phyloP scores from a whole-genome alignment of 2,888 invertebrate species.

The Thymelicus lineola region DNA sequence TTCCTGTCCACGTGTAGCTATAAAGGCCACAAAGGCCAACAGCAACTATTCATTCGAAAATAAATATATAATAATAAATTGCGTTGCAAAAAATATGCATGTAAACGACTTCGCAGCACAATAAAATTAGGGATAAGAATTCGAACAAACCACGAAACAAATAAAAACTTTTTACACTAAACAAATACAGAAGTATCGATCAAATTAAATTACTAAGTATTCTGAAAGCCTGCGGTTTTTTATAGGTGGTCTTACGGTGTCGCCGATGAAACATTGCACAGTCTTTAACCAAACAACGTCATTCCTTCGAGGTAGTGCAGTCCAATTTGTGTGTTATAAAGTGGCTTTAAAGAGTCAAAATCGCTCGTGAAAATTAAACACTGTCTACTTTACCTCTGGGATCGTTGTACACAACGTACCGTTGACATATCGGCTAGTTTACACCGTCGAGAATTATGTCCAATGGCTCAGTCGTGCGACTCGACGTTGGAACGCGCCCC shows the following conservation, averaged over 20 bases:
- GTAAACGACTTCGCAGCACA: not conserved
- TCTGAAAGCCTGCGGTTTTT: constrained; percentile 33
- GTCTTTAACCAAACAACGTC: constrained; percentile 10
- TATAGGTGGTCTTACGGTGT: constrained; percentile 37
- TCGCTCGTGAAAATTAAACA: constrained; percentile 34
- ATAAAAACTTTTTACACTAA: constrained; percentile 17
- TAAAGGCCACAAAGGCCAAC: no score
- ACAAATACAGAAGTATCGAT: constrained; percentile 29
- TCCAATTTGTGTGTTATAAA: constrained; percentile 31
- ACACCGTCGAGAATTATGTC: constrained; percentile 51
- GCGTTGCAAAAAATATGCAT: not conserved
- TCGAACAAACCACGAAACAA: constrained; percentile 20
- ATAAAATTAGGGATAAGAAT: constrained; percentile 2
- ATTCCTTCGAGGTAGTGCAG: constrained; percentile 14
- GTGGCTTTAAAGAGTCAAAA: constrained; percentile 28
- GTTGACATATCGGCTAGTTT: constrained; percentile 48
- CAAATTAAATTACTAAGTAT: constrained; percentile 28
- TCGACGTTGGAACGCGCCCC: constrained; percentile 37
- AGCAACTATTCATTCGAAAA: no score
- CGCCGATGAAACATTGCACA: constrained; percentile 31
- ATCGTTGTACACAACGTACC: constrained; percentile 38
- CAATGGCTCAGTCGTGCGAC: constrained; percentile 40
- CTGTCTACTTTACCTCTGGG: constrained; percentile 29
- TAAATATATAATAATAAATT: no score
- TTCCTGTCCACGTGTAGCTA: no score